Percentiles rank a stretch among this genome's conserved stretches.
These are phyloP conservation scores for Sebastes vulpes DNA, from an alignment of 2,797 vertebrate species.

Conservation along the genomic window DNA sequence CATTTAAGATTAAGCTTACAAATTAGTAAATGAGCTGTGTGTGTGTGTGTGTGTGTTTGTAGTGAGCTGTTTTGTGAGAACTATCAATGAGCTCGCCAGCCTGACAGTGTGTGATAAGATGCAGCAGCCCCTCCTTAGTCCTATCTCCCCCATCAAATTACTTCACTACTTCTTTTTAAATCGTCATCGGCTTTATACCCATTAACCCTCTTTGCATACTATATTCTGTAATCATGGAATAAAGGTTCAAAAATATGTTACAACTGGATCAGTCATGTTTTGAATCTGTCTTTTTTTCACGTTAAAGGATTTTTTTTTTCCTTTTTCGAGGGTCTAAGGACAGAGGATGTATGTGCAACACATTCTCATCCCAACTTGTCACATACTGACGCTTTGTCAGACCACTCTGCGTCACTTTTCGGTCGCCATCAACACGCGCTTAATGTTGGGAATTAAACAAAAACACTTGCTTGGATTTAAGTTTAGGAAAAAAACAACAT, in stretches of 20 bases:
- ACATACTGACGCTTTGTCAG: too few species aligned
- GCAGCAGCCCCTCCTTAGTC: conserved; percentile 4
- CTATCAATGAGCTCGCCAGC: conserved; percentile 5
- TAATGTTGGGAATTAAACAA: too few species aligned
- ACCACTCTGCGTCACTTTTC: too few species aligned
- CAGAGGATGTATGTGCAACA: not conserved
- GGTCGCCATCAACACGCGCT: too few species aligned
- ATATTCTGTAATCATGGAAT: not conserved
- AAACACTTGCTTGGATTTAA: too few species aligned
- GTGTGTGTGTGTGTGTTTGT: conserved; percentile 10
- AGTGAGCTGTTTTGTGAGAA: conserved; percentile 11
- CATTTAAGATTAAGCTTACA: not conserved
- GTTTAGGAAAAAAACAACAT: too few species aligned
- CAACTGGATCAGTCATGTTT: conserved; percentile 16
- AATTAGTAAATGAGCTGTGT: not conserved
- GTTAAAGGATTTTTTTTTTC: not conserved
- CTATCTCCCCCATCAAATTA: conserved; percentile 27
- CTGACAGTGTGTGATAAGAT: conserved; percentile 43
- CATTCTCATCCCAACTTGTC: too few species aligned
- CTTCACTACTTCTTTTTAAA: conserved; percentile 11
- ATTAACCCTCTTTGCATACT: conserved; percentile 20
- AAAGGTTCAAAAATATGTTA: conserved; percentile 4
- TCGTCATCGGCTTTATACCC: conserved; percentile 11
- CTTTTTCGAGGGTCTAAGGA: not conserved
- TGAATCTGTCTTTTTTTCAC: not conserved